Conservation (phyloP, 1,140 invertebrate genomes). For the Procambarus clarkii region DNA sequence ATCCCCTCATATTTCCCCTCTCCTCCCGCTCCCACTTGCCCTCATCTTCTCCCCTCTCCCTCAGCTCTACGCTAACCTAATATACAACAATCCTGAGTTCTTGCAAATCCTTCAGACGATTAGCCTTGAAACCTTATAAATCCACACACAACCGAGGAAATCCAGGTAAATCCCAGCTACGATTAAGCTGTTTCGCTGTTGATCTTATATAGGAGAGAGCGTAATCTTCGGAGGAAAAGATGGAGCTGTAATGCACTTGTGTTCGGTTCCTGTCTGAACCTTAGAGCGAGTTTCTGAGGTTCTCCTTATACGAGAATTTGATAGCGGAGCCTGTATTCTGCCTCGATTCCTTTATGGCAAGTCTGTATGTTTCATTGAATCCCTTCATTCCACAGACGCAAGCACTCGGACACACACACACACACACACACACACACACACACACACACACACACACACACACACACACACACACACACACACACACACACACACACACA, state of each 20-base stretch:
- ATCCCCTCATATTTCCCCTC: too few species aligned
- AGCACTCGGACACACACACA: too few species aligned
- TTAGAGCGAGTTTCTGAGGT: background rate
- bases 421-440: too few species aligned
- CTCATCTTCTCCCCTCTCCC: background rate
- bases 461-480: too few species aligned
- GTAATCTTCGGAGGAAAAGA: background rate
- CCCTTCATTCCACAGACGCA: too few species aligned
- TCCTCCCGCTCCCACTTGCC: background rate
- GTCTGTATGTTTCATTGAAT: too few species aligned
- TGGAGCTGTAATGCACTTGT: background rate
- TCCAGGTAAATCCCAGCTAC: background rate
- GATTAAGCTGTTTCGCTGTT: slow-evolving; percentile 8
- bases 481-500: too few species aligned
- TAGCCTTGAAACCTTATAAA: background rate
- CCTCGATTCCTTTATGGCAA: too few species aligned
- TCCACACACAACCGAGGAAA: slow-evolving; percentile 1
- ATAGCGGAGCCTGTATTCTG: too few species aligned
- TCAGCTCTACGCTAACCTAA: background rate
- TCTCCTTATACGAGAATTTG: too few species aligned
- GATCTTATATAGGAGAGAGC: slow-evolving; percentile 4
- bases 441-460: too few species aligned
- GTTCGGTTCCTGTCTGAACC: background rate
- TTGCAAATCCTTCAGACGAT: background rate
- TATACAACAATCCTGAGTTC: background rate